Evolutionary conservation across 2,113 vertebrate species (phyloP), one percentile per base, ranked within the genome.

Genomic region (Hypomesus transpacificus): DNA sequence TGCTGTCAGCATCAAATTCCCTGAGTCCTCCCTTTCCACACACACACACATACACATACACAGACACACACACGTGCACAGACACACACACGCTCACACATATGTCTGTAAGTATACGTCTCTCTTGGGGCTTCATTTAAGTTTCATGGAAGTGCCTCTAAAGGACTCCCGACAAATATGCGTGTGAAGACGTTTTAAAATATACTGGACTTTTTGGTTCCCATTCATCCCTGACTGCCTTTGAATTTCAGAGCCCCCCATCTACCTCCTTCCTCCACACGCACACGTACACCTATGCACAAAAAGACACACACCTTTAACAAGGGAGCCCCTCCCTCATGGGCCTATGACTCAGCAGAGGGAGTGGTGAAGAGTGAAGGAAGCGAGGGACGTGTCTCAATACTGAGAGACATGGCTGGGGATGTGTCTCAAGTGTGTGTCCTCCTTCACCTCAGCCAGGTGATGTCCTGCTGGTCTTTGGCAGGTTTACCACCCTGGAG

Each of bases 101-200:
- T 1, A 11, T 34, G 18, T 67, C 3, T 65, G 28, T 65, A 80
- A 14, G 28, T 26, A 16, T 28, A 34, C 18, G 58, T 56, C 56
- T 20, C 46, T 74, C 67, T 53, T 39, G 58, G 60, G 63, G 53
- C 64, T 21, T 71, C 26, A 71, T 84, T 80, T 17, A 62, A 63
- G 53, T 75, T 79, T 62, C 72, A 79, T 34, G 69, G 74, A 76
- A 78, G 86, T 75, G 3, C 76, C 73, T 79, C 70, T 78, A 26
- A 87, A 90, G 84, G 66, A 78, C 81, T 87, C 74, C 75, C 83
- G 83, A 88, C 84, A 88, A 81, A 81, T 76, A 60, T 75, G 63
- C 66, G 74, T 84, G 68, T 75, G 71, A 57, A 68, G 52, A 46
- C 66, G 56, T 85, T 85, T 84, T 68, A 81, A 87, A 86, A 86